A percentile compares a stretch with the other conserved stretches of the same genome.
Evolutionary conservation across 2,888 invertebrate species (phyloP).

Genomic region (Campoplex capitator): DNA sequence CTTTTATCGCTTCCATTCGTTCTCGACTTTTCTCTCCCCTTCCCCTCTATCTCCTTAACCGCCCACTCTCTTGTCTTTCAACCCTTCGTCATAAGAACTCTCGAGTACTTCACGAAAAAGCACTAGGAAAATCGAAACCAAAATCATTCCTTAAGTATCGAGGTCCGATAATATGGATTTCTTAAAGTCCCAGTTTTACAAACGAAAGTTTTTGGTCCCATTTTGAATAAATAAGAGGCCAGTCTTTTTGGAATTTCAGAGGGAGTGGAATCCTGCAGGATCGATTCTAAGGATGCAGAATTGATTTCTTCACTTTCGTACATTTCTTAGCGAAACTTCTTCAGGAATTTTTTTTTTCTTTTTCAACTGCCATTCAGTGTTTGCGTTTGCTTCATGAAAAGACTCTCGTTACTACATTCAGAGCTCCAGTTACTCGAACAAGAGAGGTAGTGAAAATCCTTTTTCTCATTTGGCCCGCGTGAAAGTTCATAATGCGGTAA

Average conservation of each 20-base stretch:
- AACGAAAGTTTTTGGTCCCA: conserved; percentile 11
- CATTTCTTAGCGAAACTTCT: background rate
- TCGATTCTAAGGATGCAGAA: background rate
- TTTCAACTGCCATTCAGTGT: background rate
- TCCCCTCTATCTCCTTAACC: background rate
- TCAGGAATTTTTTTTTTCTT: background rate
- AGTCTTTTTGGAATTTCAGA: background rate
- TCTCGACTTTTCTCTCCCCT: conserved; percentile 11
- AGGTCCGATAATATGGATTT: background rate
- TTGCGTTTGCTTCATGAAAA: background rate
- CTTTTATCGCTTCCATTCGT: conserved; percentile 47
- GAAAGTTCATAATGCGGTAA: conserved; percentile 4
- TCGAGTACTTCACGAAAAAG: conserved; percentile 36
- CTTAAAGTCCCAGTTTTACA: background rate
- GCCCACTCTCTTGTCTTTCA: background rate
- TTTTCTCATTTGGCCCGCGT: background rate
- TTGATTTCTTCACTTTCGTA: background rate
- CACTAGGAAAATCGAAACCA: conserved; percentile 41
- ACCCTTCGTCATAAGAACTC: conserved; percentile 26
- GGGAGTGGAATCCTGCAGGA: background rate
- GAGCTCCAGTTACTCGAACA: background rate
- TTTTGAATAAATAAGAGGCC: background rate
- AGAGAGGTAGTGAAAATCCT: background rate
- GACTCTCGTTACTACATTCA: background rate
- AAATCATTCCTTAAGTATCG: conserved; percentile 33